Percentiles rank a stretch among this genome's conserved stretches.
These are phyloP conservation scores for Oxystoma pomonae DNA, from an alignment of 2,888 invertebrate species.

Conservation along the genomic window DNA sequence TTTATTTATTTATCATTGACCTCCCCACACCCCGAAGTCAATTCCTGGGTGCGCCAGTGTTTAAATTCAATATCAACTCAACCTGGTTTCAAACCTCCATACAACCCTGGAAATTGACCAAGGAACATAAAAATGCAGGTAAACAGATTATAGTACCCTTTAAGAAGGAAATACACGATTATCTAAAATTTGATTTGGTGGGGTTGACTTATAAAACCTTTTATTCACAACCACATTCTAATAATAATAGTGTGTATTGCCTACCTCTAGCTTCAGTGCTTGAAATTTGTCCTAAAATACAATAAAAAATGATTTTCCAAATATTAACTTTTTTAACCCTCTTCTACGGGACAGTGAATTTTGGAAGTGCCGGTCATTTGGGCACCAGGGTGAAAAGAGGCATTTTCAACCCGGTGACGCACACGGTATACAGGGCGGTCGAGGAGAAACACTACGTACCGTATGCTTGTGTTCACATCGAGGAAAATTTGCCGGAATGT, in stretches of 20 bases:
- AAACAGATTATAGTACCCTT: neutral
- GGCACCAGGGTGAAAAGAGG: slow-evolving; percentile 17
- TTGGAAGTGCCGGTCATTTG: neutral
- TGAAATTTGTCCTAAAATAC: too few relatives aligned
- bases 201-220: neutral
- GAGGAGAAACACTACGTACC: slow-evolving; percentile 41
- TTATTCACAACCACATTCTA: neutral
- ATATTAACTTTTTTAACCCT: too few relatives aligned
- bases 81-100: neutral
- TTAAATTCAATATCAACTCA: too few relatives aligned
- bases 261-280: too few relatives aligned
- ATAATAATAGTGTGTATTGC: too few relatives aligned
- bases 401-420: slow-evolving; percentile 34
- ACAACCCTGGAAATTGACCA: neutral
- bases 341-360: too few relatives aligned
- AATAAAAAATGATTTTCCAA: too few relatives aligned
- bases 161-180: neutral
- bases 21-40: too few relatives aligned
- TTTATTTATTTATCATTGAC: too few relatives aligned
- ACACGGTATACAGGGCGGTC: slow-evolving; percentile 35
- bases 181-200: neutral
- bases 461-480: slow-evolving; percentile 46
- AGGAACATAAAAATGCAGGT: neutral
- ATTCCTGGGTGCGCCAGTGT: too few relatives aligned
- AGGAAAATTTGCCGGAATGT: slow-evolving; percentile 43